Conservation (phyloP, 2,888 invertebrate genomes). For the Drosophila lacicola region DNA sequence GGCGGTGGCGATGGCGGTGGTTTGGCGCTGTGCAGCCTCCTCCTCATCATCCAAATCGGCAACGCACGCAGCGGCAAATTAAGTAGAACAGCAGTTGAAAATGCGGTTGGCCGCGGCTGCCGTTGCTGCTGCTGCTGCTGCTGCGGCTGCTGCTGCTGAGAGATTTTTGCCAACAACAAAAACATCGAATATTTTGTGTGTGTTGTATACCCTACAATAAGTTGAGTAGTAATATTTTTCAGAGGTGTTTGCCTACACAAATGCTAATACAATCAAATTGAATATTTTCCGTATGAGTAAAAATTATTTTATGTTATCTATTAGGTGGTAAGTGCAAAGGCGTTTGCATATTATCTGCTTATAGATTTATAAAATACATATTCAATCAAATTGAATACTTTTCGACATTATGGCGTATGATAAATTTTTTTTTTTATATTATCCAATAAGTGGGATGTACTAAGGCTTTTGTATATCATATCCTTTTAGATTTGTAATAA, state of each 20-base stretch:
- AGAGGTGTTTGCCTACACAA: background rate
- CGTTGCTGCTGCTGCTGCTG: slow-evolving; percentile 36
- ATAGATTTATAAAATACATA: no score
- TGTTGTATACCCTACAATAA: slow-evolving; percentile 25
- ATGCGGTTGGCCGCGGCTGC: slow-evolving; percentile 53
- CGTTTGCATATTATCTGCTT: no score
- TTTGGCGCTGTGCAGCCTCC: slow-evolving; percentile 35
- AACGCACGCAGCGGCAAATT: slow-evolving; percentile 79
- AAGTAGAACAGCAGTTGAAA: slow-evolving; percentile 76
- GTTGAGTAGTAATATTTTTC: background rate
- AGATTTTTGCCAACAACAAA: slow-evolving; percentile 48
- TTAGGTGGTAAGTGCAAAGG: no score
- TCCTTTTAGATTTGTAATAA: no score
- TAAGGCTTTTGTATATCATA: no score
- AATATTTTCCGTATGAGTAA: slow-evolving; percentile 15
- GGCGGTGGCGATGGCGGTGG: background rate
- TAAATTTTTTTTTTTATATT: background rate
- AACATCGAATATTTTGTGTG: slow-evolving; percentile 23
- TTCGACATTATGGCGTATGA: slow-evolving; percentile 5
- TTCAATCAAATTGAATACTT: background rate
- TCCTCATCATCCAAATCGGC: slow-evolving; percentile 58
- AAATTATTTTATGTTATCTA: background rate
- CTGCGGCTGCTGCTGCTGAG: slow-evolving; percentile 38
- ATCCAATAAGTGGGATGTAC: no score
- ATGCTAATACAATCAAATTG: background rate